Evolutionary conservation across 2,888 invertebrate genomes (phyloP), one percentile per base, ranked within the genome.

Genomic region (Eumacrocentrus americanus): DNA sequence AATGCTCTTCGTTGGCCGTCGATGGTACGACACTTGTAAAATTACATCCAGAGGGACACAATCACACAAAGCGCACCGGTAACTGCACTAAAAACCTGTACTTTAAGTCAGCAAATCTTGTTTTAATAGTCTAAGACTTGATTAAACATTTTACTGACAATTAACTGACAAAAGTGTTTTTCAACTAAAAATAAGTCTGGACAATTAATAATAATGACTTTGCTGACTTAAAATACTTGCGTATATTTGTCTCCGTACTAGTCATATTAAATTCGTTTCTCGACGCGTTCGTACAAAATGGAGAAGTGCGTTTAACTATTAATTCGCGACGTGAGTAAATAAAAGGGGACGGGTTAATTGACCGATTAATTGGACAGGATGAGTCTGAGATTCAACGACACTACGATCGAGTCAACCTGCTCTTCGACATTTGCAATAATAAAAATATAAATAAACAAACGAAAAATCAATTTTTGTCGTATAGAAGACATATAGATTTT

Each of bases 331-430:
- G 54, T 22, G 20, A 25, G 3, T 16, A 14, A 25, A 14, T 23
- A 12, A 44, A 12, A 11, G 11, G 35, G 42, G 37, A 18, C n/a
- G 35, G 14, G 11, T 25, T 3, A 37, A 20, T 37, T 16, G 18
- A n/a, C 29, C 18, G n/a, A 54, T 18, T 42, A 29, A 44, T 18
- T 44, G n/a, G n/a, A n/a, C n/a, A n/a, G n/a, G n/a, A n/a, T n/a
- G n/a, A n/a, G n/a, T n/a, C n/a, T 4, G 9, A 25, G 34, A 25
- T 12, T 44, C 7, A 16, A 35, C 20, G 34, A 34, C 50, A 58
- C 58, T 16, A 20, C 47, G 55, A 55, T 60, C 55, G 60, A 60
- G 60, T 60, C 60, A 60, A 60, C 37, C 11, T 40, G 25, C 18
- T 40, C 22, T 29, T 16, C 6, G 16, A 25, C 9, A 22, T 42